Evolutionary conservation across 30 jellyfish, hydroid and myxozoan species (phyloP).

Genomic region (Turritopsis dohrnii): DNA sequence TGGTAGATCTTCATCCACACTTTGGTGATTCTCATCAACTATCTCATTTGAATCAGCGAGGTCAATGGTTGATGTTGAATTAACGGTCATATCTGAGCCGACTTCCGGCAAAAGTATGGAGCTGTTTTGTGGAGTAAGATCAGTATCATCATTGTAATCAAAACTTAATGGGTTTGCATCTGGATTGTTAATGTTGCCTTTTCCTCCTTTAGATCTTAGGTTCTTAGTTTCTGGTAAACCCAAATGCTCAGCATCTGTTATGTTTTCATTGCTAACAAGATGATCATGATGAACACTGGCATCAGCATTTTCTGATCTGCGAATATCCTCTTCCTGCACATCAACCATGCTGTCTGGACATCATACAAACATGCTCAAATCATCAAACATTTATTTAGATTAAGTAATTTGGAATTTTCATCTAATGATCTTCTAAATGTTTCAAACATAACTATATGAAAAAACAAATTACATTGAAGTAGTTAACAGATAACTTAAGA

Average conservation of each 20-base stretch:
- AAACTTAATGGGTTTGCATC: neutral
- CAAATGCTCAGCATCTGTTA: neutral
- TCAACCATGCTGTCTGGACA: neutral
- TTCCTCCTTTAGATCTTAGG: too few relatives aligned
- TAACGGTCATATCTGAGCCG: neutral
- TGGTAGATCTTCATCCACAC: neutral
- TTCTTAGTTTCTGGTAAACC: too few relatives aligned
- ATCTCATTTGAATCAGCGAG: neutral
- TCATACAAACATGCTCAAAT: neutral
- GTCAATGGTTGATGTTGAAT: neutral
- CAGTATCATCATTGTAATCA: neutral
- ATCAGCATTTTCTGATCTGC: neutral
- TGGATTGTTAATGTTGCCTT: too few relatives aligned
- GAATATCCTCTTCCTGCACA: neutral
- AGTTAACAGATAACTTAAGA: too few relatives aligned
- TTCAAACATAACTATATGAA: too few relatives aligned
- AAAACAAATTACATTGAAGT: too few relatives aligned
- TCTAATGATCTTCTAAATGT: too few relatives aligned
- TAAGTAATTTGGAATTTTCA: too few relatives aligned
- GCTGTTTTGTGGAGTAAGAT: neutral
- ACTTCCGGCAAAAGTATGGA: neutral
- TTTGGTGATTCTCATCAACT: neutral
- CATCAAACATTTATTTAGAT: neutral
- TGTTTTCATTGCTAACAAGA: neutral
- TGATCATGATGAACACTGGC: neutral